These are phyloP conservation scores for Phoeniculus purpureus DNA, from an alignment of 2,797 vertebrate genomes.

Conservation along the genomic window DNA sequence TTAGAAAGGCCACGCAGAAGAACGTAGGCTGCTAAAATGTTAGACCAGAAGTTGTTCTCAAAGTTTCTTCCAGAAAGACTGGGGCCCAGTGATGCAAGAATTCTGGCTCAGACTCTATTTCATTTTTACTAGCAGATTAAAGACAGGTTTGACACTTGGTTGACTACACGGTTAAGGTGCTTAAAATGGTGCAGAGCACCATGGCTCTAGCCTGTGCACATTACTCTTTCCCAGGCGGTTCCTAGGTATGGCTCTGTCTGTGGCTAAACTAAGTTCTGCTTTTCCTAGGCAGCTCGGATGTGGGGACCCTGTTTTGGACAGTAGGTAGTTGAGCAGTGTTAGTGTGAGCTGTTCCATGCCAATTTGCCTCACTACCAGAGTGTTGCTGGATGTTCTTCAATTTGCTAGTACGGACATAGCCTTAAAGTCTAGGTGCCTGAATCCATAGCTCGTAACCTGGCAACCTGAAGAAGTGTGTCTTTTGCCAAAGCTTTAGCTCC, in stretches of 20 bases:
- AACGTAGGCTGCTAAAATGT: neutral
- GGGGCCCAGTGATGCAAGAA: neutral
- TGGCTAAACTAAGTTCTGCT: neutral
- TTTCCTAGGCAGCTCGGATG: neutral
- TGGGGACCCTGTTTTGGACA: neutral
- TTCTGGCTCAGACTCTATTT: neutral
- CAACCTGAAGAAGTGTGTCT: neutral
- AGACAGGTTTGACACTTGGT: neutral
- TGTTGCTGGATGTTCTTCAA: neutral
- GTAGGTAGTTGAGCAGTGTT: neutral
- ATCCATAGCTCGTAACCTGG: neutral
- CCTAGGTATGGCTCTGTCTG: neutral
- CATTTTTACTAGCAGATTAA: neutral
- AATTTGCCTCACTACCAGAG: neutral
- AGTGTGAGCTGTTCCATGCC: neutral
- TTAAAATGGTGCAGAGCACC: neutral
- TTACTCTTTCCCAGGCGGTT: neutral
- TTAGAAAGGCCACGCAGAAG: neutral
- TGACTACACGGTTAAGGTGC: neutral
- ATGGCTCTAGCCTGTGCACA: neutral
- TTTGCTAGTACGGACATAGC: neutral
- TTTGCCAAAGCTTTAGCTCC: neutral
- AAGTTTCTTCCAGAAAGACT: neutral
- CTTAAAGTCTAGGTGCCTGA: neutral
- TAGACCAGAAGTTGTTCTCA: neutral